Evolutionary conservation across 23 tunicate species (phyloP), one percentile per base, ranked within the genome.

Genomic region (Aplidium turbinatum): DNA sequence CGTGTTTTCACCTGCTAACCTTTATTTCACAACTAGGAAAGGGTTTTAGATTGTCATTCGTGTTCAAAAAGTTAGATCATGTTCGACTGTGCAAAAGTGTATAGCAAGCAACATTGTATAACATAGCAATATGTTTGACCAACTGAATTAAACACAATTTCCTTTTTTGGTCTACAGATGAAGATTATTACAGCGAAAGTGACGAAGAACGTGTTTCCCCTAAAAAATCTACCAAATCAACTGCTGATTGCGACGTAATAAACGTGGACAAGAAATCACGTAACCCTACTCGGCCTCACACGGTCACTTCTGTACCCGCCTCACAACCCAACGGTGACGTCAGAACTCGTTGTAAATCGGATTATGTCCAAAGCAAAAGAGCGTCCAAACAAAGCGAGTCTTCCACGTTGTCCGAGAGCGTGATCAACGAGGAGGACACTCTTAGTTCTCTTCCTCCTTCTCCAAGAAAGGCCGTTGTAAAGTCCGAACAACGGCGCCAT

Each of bases 121-220:
- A n/a, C n/a, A n/a, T n/a, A n/a, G n/a, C n/a, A n/a, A n/a, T n/a
- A n/a, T n/a, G n/a, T n/a, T n/a, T n/a, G n/a, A n/a, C n/a, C n/a
- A n/a, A n/a, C n/a, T n/a, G 53, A 26, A 64, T 19, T 22, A 26
- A 64, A 64, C 53, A 18, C 63, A 25, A n/a, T 11, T 9, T 9
- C 16, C 13, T 42, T 42, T 42, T 42, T 16, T 42, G 11, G 13
- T 29, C 31, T 25, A 33, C 75, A 78, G 93, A 78, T 16, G 58
- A 72, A 24, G 74, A 66, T 22, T 87, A 79, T 63, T 79, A 67
- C 77, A 87, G 94, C 42, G 94, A 87, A 32, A 87, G 94, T 46
- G 94, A 87, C 57, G 66, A 57, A 0, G 79, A 72, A 27, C 20
- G 26, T 21, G 23, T 56, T 7, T 3, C 60, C 13, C 50, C 16